phyloP scores from a whole-genome alignment of 2,797 vertebrate species.

The Lateolabrax maculatus region DNA sequence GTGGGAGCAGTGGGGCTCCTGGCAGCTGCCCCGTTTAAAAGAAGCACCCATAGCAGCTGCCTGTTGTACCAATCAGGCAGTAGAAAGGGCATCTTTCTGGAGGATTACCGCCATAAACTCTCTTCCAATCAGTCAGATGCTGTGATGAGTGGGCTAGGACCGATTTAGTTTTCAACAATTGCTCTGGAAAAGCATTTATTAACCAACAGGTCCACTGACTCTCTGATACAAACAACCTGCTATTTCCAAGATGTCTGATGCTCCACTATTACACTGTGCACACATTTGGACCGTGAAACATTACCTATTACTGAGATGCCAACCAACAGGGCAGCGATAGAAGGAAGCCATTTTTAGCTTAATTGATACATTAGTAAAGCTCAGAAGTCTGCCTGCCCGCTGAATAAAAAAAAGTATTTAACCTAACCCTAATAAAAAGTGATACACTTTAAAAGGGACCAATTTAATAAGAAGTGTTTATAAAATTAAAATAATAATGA shows the following conservation, averaged over 20 bases:
- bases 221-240: background rate
- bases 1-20: slow-evolving; percentile 70
- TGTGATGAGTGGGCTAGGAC: slow-evolving; percentile 18
- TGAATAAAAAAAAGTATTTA: no score
- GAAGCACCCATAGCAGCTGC: slow-evolving; percentile 58
- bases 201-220: slow-evolving; percentile 10
- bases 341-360: background rate
- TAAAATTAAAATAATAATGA: no score
- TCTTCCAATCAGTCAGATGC: slow-evolving; percentile 26
- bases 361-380: no score
- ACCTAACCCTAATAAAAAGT: no score
- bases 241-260: background rate
- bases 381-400: no score
- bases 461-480: no score
- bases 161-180: slow-evolving; percentile 12
- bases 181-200: slow-evolving; percentile 43
- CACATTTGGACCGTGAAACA: background rate
- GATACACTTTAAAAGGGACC: no score
- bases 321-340: background rate
- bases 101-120: slow-evolving; percentile 34
- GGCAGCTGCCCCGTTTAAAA: slow-evolving; percentile 58
- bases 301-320: background rate
- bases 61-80: slow-evolving; percentile 39
- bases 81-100: slow-evolving; percentile 45
- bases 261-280: background rate